A percentile compares a stretch with the other conserved stretches of the same genome.
These are phyloP conservation scores for Elanoides forficatus DNA, from an alignment of 2,113 vertebrate species.

Conservation along the genomic window DNA sequence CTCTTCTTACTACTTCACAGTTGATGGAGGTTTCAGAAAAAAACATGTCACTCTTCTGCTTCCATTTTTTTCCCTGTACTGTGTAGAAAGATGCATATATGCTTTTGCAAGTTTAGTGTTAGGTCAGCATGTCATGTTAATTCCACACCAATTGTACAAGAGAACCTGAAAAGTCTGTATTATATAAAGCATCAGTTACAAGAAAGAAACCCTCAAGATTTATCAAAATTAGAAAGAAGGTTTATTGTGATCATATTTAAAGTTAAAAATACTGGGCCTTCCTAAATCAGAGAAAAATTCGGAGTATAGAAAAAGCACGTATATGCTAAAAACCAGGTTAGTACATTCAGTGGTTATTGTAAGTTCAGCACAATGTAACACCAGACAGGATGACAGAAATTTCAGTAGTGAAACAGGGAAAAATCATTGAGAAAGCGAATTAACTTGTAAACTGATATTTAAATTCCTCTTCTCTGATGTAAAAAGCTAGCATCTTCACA, in stretches of 20 bases:
- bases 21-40: neutral
- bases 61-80: neutral
- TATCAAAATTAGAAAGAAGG: neutral
- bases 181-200: neutral
- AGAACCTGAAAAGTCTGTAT: neutral
- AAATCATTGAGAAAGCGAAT: neutral
- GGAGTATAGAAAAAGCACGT: accelerated
- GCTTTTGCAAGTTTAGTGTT: neutral
- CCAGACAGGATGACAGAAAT: neutral
- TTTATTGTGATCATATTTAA: neutral
- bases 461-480: neutral
- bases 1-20: neutral
- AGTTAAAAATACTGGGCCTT: neutral
- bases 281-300: neutral
- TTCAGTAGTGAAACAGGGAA: neutral
- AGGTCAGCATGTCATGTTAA: neutral
- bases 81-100: neutral
- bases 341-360: neutral
- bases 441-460: neutral
- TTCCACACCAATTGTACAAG: neutral
- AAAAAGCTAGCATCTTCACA: neutral
- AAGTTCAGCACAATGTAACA: neutral
- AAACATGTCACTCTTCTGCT: neutral
- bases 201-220: neutral
- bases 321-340: neutral